Evolutionary conservation across 2,888 invertebrate genomes (phyloP).

Genomic region (Mechanitis mazaeus): DNA sequence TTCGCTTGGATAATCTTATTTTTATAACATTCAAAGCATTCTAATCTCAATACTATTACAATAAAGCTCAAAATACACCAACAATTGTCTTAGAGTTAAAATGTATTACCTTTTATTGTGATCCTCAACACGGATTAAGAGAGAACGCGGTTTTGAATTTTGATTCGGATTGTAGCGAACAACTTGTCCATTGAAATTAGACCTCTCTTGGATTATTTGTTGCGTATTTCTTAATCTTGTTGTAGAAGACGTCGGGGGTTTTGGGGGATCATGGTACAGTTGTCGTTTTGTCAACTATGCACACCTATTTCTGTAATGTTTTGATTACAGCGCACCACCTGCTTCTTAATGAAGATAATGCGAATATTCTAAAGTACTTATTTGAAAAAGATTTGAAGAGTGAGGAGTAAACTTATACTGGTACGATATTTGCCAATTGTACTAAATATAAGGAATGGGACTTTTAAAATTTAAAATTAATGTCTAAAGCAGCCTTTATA

Average conservation of each 20-base stretch:
- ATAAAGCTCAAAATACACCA: constrained; percentile 50
- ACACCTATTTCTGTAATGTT: constrained; percentile 71
- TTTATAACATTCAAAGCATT: constrained; percentile 48
- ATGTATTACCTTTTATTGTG: constrained; percentile 78
- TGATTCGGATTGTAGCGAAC: constrained; percentile 72
- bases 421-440: too few relatives aligned
- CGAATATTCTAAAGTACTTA: too few relatives aligned
- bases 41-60: constrained; percentile 41
- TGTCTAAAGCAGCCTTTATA: too few relatives aligned
- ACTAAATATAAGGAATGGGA: too few relatives aligned
- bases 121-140: constrained; percentile 77
- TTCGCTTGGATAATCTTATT: constrained; percentile 76
- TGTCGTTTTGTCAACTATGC: constrained; percentile 60
- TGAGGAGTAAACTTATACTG: too few relatives aligned
- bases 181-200: constrained; percentile 61
- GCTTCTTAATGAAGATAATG: constrained; percentile 53
- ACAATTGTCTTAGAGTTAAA: constrained; percentile 56
- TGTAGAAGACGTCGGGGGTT: constrained; percentile 32
- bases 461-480: too few relatives aligned
- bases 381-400: too few relatives aligned
- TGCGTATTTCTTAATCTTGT: constrained; percentile 46
- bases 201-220: constrained; percentile 58
- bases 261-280: constrained; percentile 39
- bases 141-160: constrained; percentile 77
- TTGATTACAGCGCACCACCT: constrained; percentile 71